Evolutionary conservation across 2,113 vertebrate genomes (phyloP), one percentile per base, ranked within the genome.

Genomic region (Deroptyus accipitrinus): DNA sequence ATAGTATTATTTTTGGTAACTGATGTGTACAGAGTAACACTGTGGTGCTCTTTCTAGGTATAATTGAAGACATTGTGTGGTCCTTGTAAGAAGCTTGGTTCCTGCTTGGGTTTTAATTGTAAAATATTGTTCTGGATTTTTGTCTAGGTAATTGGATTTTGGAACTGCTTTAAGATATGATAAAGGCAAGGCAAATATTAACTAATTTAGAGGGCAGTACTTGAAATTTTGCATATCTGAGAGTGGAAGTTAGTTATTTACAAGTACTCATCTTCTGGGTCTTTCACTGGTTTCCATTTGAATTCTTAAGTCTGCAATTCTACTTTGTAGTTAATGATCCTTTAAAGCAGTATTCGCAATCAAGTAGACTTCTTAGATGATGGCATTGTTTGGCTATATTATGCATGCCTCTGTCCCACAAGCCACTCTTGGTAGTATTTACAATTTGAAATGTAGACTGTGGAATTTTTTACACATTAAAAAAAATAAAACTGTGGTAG

Each of bases 1-100:
- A 93, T 85, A 87, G 95, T 96, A 95, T 95, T 97, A 92, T 96
- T 94, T 88, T 94, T 95, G 95, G 91, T 94, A 95, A 96, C 77
- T 96, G 94, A 91, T 96, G 94, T 97, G 94, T 94, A 94, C 95
- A 92, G 91, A 92, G 69, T 79, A 95, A 93, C 80, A 92, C 95
- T 94, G 28, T 95, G 86, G 90, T 94, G 86, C 81, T 92, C 91
- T 92, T 96, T 96, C 92, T 96, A 93, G 88, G 90, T 96, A 92
- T 96, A 96, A 96, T 83, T 95, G 86, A 75, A 92, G 94, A 94
- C 96, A 76, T 97, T 95, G 76, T 95, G 88, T 97, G 79, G 92
- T 94, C 88, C 89, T 94, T 92, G 41, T 90, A 93, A 82, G 87
- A 94, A 81, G 70, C 62, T 91, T 80, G 74, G 72, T 94, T 91